phyloP scores from a whole-genome alignment of 2,888 invertebrate species.

The Lasioglossum morio region DNA sequence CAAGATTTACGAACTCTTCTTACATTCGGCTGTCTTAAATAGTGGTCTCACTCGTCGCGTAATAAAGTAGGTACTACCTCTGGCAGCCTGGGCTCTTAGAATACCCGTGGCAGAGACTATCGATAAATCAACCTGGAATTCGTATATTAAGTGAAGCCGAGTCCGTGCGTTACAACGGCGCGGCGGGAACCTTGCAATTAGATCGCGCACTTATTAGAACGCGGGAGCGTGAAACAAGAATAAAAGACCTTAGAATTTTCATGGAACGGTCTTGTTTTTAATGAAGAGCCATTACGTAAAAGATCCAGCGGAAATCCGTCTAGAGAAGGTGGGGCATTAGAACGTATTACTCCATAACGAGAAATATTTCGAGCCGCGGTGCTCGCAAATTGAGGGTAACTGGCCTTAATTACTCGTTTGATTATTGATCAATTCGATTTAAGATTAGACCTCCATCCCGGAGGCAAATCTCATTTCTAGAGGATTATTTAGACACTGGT shows the following conservation, averaged over 20 bases:
- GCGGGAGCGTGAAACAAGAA: conserved; percentile 55
- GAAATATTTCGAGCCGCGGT: not conserved
- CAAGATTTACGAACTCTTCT: conserved; percentile 59
- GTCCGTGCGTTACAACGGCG: conserved; percentile 61
- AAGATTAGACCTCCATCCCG: not conserved
- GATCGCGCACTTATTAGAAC: conserved; percentile 76
- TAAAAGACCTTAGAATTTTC: conserved; percentile 41
- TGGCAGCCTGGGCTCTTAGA: conserved; percentile 58
- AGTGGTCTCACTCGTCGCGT: conserved; percentile 57
- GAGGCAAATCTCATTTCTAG: not conserved
- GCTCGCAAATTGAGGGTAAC: not conserved
- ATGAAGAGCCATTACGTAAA: conserved; percentile 28
- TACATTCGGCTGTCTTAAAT: conserved; percentile 62
- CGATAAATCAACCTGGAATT: conserved; percentile 75
- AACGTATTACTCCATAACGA: conserved; percentile 1
- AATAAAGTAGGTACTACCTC: conserved; percentile 66
- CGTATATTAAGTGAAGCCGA: conserved; percentile 73
- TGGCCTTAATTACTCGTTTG: not conserved
- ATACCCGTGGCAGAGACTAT: conserved; percentile 68
- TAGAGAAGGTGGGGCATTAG: not conserved
- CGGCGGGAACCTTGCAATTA: conserved; percentile 70
- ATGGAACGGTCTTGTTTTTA: conserved; percentile 27
- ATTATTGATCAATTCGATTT: conserved; percentile 10
- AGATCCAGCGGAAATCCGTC: not conserved
- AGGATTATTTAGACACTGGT: not conserved